These are phyloP conservation scores for Pyrochroa serraticornis DNA, from an alignment of 2,888 invertebrate species.

Conservation along the genomic window DNA sequence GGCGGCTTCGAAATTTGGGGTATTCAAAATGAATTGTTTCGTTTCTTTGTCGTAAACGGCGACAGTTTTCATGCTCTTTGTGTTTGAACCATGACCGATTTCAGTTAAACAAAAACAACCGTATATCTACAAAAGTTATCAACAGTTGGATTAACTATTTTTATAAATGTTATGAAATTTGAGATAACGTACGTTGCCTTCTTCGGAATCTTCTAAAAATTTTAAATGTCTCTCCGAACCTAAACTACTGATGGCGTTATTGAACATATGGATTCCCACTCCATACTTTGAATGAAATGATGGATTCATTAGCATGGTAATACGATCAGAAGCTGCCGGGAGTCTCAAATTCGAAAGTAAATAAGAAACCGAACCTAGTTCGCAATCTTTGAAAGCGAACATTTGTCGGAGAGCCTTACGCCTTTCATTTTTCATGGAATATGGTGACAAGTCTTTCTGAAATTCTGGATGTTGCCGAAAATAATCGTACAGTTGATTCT, in stretches of 20 bases:
- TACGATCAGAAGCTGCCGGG: constrained; percentile 60
- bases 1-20: constrained; percentile 78
- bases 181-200: constrained; percentile 44
- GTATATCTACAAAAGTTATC: constrained; percentile 56
- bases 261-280: constrained; percentile 68
- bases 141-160: constrained; percentile 1
- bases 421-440: constrained; percentile 55
- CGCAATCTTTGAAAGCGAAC: constrained; percentile 68
- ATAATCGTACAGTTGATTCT: constrained; percentile 46
- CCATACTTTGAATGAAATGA: constrained; percentile 70
- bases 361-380: constrained; percentile 65
- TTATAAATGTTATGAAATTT: constrained; percentile 5
- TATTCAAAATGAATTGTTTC: constrained; percentile 74
- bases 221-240: constrained; percentile 69
- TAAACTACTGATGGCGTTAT: constrained; percentile 67
- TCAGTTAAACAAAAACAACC: constrained; percentile 89
- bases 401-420: constrained; percentile 64
- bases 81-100: constrained; percentile 90
- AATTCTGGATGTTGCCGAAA: constrained; percentile 44
- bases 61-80: constrained; percentile 83
- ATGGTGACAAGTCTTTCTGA: constrained; percentile 36
- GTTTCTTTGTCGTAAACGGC: constrained; percentile 79
- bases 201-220: constrained; percentile 58
- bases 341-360: constrained; percentile 60
- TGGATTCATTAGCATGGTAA: constrained; percentile 66